A percentile compares a stretch with the other conserved stretches of the same genome.
Evolutionary conservation across 2,113 vertebrate species (phyloP).

Genomic region (Macrotis lagotis): DNA sequence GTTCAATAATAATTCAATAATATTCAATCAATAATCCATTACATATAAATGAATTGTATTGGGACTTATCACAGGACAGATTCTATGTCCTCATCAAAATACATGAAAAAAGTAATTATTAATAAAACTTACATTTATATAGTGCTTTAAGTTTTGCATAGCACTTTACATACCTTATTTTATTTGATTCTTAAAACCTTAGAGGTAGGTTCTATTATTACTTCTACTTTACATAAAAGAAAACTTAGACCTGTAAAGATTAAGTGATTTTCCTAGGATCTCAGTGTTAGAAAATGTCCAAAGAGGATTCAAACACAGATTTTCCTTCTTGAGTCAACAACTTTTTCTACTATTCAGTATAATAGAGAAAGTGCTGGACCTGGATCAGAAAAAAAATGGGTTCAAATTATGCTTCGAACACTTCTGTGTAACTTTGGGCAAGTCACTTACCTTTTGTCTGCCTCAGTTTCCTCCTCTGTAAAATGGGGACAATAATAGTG

Average conservation of each 20-base stretch:
- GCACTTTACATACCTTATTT: not conserved
- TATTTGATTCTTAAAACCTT: not conserved
- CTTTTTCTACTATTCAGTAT: not conserved
- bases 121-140: not conserved
- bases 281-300: not conserved
- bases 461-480: no score
- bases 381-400: no score
- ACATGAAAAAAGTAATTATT: not conserved
- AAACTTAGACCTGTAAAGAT: not conserved
- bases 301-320: not conserved
- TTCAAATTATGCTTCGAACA: no score
- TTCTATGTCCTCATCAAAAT: not conserved
- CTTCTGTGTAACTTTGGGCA: no score
- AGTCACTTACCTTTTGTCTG: no score
- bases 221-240: not conserved
- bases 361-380: not conserved
- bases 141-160: not conserved
- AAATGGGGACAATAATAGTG: no score
- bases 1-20: not conserved
- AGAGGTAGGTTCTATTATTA: not conserved
- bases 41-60: not conserved
- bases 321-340: not conserved
- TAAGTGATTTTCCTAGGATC: not conserved
- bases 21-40: no score
- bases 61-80: not conserved